Evolutionary conservation across 2,797 vertebrate species (phyloP).

Genomic region (Diplodus puntazzo): DNA sequence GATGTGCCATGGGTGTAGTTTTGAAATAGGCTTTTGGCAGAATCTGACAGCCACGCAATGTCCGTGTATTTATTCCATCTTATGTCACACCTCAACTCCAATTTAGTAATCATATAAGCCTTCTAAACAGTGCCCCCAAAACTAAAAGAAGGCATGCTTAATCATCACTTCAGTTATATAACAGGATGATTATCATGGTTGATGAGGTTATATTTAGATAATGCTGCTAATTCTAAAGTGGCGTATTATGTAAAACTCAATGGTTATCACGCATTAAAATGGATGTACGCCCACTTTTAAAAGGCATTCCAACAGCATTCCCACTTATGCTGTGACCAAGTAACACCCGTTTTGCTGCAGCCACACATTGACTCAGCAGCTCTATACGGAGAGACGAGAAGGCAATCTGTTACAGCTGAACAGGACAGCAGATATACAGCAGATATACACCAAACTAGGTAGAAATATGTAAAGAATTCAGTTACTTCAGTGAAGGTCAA

Average conservation of each 20-base stretch:
- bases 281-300: background rate
- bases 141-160: background rate
- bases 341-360: background rate
- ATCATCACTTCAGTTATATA: constrained; percentile 1
- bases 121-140: background rate
- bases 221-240: constrained; percentile 1
- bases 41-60: background rate
- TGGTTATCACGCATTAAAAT: constrained; percentile 1
- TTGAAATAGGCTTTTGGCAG: background rate
- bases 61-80: constrained; percentile 8
- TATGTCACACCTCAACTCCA: constrained; percentile 5
- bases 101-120: background rate
- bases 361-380: constrained; percentile 5
- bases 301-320: background rate
- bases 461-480: background rate
- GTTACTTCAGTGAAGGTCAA: constrained; percentile 8
- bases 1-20: background rate
- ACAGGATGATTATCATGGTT: background rate
- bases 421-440: background rate
- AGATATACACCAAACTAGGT: background rate
- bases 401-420: background rate
- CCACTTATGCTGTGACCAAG: background rate
- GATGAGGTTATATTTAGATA: background rate
- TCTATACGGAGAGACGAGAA: background rate
- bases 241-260: background rate